phyloP scores from a whole-genome alignment of 2,797 vertebrate genomes.

The Falco peregrinus region DNA sequence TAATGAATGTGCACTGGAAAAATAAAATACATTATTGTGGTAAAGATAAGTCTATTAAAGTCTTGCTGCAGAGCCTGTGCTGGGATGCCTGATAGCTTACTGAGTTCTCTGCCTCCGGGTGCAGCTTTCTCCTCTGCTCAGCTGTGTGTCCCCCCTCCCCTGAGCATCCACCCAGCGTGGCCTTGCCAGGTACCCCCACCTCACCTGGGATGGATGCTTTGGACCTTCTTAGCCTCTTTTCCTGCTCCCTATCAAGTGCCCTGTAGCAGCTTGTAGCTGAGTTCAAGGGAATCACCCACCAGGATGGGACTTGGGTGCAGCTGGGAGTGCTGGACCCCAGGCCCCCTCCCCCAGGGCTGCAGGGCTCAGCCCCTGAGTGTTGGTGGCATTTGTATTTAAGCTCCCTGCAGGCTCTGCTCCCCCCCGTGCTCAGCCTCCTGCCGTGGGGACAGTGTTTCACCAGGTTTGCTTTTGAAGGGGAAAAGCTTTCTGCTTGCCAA shows the following conservation, averaged over 20 bases:
- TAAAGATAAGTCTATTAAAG: conserved; percentile 50
- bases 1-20: conserved; percentile 44
- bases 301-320: neutral
- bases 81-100: neutral
- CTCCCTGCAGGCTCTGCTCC: neutral
- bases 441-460: accelerated
- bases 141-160: accelerated
- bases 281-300: accelerated
- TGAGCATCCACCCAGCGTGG: accelerated
- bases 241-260: neutral
- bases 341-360: accelerated
- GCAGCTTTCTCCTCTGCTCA: neutral
- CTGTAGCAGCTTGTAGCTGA: neutral
- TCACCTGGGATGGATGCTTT: accelerated
- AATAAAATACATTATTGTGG: conserved; percentile 36
- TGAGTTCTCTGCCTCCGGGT: accelerated
- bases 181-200: accelerated
- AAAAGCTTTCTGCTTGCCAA: neutral
- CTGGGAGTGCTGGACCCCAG: neutral
- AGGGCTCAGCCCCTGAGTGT: neutral
- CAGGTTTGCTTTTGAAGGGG: neutral
- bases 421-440: neutral
- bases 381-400: neutral
- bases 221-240: neutral
- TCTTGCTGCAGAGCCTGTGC: neutral